Base-by-base conservation (phyloP, 2,797 vertebrate genomes). In the Clarias platycephalus region DNA sequence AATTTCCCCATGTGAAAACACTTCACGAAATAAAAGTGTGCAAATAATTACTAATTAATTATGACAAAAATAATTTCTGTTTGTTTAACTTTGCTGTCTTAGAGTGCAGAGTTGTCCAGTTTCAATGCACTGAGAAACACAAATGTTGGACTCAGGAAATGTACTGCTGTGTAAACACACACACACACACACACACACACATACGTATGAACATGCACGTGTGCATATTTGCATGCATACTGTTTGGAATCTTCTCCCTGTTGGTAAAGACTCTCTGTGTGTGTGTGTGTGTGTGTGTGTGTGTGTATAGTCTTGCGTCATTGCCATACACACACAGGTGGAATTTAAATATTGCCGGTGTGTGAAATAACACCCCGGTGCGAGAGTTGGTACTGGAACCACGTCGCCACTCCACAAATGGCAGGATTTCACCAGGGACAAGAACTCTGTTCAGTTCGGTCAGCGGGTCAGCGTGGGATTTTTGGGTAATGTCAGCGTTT, bases 321-420 rank as follows among this genome's bases (percentile, higher is more conserved):
- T 83, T 85, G 87, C 85, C 85, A 89, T 74, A 88, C 84, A 83
- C 84, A 82, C 60, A 28, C 86, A 87, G 82, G 85, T 87, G 84
- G 86, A 88, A 86, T 84, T 83, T 83, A 89, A 89, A 89, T 85
- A 86, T 83, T 86, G 86, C 26, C 44, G 26, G 62, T 76, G 84
- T 89, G 88, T 85, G 88, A 89, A 89, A 84, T 89, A 67, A 85
- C 88, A 82, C 83, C 18, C 76, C 24, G 40, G 88, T 89, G 88
- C 72, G 78, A 88, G 80, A 80, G 83, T 86, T 83, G 44, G 70
- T 44, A 13, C 75, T 77, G 68, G 55, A 67, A 79, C 75, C 81
- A 57, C 40, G 20, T 37, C 55, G 63, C 71, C 12, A 31, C 86
- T 77, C 55, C 82, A 72, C 83, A 85, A 84, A 86, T 76, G 49